Conservation (phyloP, 2,888 invertebrate species). For the Lepetodrilus schrolli region DNA sequence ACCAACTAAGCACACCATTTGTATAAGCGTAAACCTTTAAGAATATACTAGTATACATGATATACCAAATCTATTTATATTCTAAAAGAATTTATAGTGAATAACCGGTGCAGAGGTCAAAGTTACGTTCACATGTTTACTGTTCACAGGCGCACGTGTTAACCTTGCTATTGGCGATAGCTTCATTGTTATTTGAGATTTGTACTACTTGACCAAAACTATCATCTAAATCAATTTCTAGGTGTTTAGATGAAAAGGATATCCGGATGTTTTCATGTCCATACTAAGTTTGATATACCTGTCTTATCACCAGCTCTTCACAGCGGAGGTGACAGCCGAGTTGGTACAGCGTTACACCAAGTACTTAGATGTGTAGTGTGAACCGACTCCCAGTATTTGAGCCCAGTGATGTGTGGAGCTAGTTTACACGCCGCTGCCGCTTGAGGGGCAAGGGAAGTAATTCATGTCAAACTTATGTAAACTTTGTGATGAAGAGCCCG, state of each 20-base stretch:
- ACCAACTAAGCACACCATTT: too few relatives aligned
- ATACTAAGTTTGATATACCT: not conserved
- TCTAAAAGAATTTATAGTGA: too few relatives aligned
- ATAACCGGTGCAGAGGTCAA: too few relatives aligned
- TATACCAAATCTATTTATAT: too few relatives aligned
- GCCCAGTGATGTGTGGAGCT: not conserved
- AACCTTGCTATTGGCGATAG: too few relatives aligned
- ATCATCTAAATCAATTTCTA: not conserved
- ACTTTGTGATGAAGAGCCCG: constrained; percentile 20
- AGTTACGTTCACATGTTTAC: too few relatives aligned
- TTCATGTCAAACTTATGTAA: constrained; percentile 26
- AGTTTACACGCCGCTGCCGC: constrained; percentile 3
- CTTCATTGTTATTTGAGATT: too few relatives aligned
- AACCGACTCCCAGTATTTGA: not conserved
- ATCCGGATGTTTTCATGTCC: not conserved
- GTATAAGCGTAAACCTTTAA: too few relatives aligned
- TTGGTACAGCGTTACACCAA: not conserved
- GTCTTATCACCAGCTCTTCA: not conserved
- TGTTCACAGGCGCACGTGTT: too few relatives aligned
- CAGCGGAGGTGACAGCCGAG: not conserved
- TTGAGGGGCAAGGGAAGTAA: constrained; percentile 14
- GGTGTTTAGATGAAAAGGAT: not conserved
- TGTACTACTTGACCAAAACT: not conserved
- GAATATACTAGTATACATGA: too few relatives aligned
- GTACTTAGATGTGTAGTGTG: not conserved